phyloP scores from a whole-genome alignment of 2,113 vertebrate species.

The Rhombomys opimus region DNA sequence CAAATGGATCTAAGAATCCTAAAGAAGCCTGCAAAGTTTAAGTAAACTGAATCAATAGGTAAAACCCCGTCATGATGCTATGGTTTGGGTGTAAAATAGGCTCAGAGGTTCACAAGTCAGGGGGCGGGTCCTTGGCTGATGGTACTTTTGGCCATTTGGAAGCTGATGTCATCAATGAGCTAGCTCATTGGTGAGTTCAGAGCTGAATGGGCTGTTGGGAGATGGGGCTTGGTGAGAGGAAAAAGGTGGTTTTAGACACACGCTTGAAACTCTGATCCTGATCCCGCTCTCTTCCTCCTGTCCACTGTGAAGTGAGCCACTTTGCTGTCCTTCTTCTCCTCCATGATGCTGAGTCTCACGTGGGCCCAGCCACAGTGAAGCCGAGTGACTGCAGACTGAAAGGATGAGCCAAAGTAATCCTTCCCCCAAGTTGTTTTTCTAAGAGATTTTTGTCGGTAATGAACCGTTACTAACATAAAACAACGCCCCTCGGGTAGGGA shows the following conservation, averaged over 20 bases:
- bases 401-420: neutral
- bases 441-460: neutral
- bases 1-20: neutral
- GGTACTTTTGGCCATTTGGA: too few relatives aligned
- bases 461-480: neutral
- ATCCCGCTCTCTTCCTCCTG: neutral
- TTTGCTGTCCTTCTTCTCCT: neutral
- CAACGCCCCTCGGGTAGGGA: neutral
- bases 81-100: neutral
- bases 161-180: neutral
- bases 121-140: neutral
- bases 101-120: neutral
- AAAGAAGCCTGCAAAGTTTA: neutral
- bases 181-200: neutral
- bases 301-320: neutral
- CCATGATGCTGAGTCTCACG: neutral
- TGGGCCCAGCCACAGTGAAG: neutral
- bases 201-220: neutral
- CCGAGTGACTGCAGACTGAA: neutral
- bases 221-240: neutral
- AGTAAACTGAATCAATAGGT: neutral
- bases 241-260: neutral
- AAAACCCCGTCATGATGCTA: neutral
- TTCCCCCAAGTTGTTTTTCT: neutral
- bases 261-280: neutral